Conservation (phyloP, 2,888 invertebrate species). For the Chrysolina oricalcia region DNA sequence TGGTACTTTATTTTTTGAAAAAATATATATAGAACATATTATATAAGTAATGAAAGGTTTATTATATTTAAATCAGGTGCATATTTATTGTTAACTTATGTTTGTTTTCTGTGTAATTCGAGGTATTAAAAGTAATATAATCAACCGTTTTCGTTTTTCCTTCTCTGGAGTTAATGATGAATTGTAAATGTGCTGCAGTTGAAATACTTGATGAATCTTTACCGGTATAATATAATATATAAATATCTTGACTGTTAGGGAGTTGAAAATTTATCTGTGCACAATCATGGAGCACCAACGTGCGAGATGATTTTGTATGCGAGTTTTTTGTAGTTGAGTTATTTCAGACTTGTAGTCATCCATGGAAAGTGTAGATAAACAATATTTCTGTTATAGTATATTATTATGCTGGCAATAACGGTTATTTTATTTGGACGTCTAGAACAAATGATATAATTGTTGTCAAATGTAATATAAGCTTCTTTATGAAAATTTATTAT, state of each 20-base stretch:
- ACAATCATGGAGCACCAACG: conserved; percentile 1
- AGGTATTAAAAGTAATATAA: conserved; percentile 49
- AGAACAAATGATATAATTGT: conserved; percentile 57
- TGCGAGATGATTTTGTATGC: conserved; percentile 48
- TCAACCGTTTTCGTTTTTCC: conserved; percentile 37
- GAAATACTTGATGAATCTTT: conserved; percentile 37
- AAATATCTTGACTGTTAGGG: conserved; percentile 40
- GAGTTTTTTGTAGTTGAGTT: conserved; percentile 51
- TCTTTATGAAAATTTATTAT: conserved; percentile 64
- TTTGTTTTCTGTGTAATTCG: conserved; percentile 45
- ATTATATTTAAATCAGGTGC: conserved; percentile 48
- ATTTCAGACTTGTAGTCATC: conserved; percentile 47
- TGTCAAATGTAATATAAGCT: conserved; percentile 64
- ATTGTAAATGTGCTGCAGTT: conserved; percentile 48
- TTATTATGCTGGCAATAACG: conserved; percentile 44
- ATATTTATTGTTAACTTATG: conserved; percentile 50
- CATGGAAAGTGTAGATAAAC: conserved; percentile 50
- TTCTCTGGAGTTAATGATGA: conserved; percentile 28
- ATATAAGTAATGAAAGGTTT: conserved; percentile 48
- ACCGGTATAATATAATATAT: conserved; percentile 38
- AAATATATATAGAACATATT: conserved; percentile 46
- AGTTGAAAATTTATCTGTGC: conserved; percentile 34
- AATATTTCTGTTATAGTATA: conserved; percentile 48
- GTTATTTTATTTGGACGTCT: conserved; percentile 54
- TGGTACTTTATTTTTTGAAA: conserved; percentile 37